Evolutionary conservation across 2,888 invertebrate species (phyloP), one percentile per base, ranked within the genome.

Genomic region (Drosophila subquinaria): DNA sequence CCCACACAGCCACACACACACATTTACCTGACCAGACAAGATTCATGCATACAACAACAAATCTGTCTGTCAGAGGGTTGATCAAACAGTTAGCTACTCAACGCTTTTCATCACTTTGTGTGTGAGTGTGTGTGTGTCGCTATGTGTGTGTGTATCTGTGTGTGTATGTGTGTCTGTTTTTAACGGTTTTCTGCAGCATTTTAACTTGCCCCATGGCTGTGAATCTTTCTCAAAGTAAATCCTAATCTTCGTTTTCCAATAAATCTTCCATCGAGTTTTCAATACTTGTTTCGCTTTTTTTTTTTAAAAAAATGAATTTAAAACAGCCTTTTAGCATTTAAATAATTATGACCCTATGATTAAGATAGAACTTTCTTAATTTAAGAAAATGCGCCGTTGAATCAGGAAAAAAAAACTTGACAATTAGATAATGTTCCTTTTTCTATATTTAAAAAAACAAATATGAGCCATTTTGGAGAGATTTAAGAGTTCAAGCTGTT

Each of bases 1-100:
- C 17, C 9, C 33, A 35, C 23, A 43, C 43, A 52, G 65, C 15
- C 48, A 63, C 30, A 20, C 59, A 33, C 38, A 30, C 33, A 56
- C 33, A 33, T 36, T 63, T 47, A 62, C 56, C 69, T 71, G 60
- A 38, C 40, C 23, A 53, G 11, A 20, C 48, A 43, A 59, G 57
- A 69, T 66, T 59, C 61, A 63, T 66, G 27, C 27, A 38, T 48
- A 23, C 47, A 47, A 48, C 48, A 17, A 50, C 20, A 48, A 72
- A 51, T 55, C 47, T 65, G 47, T 67, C 56, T 55, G 50, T 74
- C 61, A 69, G 67, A 66, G 56, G 60, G 68, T 62, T 53, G 64
- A 59, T 60, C 53, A 50, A 62, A 57, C 47, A 72, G 56, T 65
- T 60, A 40, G 17, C 62, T n/a, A 13, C 4, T 17, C 20, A 48